These are phyloP conservation scores for Dyspetes luteomarginatus DNA, from an alignment of 2,888 invertebrate genomes.

Conservation along the genomic window DNA sequence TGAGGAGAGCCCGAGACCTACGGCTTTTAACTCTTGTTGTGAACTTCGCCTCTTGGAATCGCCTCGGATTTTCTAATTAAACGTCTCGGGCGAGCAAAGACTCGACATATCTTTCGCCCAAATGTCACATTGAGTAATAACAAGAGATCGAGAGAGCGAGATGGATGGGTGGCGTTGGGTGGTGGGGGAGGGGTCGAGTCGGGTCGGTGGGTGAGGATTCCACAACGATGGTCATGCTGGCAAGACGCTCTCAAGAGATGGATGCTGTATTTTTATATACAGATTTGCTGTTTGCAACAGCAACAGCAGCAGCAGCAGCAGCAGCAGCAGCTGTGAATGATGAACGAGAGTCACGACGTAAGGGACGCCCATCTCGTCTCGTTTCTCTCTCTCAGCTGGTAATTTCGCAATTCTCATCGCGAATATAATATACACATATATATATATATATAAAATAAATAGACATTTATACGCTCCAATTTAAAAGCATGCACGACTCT, in stretches of 20 bases:
- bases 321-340: slow-evolving; percentile 39
- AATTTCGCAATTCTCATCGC: slow-evolving; percentile 21
- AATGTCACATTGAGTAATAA: slow-evolving; percentile 65
- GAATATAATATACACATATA: neutral
- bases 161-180: too few relatives aligned
- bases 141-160: slow-evolving; percentile 1
- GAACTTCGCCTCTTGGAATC: too few relatives aligned
- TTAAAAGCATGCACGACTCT: too few relatives aligned
- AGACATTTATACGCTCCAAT: too few relatives aligned
- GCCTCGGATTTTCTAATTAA: slow-evolving; percentile 45
- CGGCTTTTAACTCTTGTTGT: slow-evolving; percentile 19
- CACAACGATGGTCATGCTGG: neutral
- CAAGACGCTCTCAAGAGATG: slow-evolving; percentile 1
- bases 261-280: neutral
- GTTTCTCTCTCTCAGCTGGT: neutral
- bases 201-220: slow-evolving; percentile 1
- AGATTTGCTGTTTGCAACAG: neutral
- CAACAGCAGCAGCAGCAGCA: slow-evolving; percentile 20
- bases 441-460: too few relatives aligned
- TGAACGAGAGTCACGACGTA: slow-evolving; percentile 58
- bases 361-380: slow-evolving; percentile 38
- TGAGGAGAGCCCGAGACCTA: slow-evolving; percentile 41
- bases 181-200: too few relatives aligned
- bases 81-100: slow-evolving; percentile 44
- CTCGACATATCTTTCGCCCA: slow-evolving; percentile 57